phyloP scores from a whole-genome alignment of 1,140 invertebrate genomes.

The Anoplophora glabripennis region DNA sequence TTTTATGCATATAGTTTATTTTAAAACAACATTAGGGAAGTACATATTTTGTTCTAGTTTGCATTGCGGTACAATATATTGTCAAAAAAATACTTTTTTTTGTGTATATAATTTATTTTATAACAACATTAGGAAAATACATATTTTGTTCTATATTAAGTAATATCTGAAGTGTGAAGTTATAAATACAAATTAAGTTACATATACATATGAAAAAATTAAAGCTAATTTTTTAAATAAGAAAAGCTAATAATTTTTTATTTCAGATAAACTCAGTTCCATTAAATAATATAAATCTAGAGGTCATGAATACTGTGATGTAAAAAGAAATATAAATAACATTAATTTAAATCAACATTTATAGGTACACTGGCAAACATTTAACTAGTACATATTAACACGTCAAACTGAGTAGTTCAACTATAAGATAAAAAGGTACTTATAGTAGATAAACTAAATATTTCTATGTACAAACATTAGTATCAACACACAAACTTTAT shows the following conservation, averaged over 20 bases:
- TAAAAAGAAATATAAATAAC: slow-evolving; percentile 34
- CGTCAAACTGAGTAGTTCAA: slow-evolving; percentile 20
- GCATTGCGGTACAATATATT: no score
- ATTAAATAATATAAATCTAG: slow-evolving; percentile 12
- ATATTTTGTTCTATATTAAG: slow-evolving; percentile 34
- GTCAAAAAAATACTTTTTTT: neutral
- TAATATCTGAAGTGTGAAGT: slow-evolving; percentile 20
- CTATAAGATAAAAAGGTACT: slow-evolving; percentile 40
- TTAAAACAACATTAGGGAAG: slow-evolving; percentile 42
- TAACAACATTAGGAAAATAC: slow-evolving; percentile 42
- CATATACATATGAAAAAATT: slow-evolving; percentile 29
- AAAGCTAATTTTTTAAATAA: slow-evolving; percentile 33
- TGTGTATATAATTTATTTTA: slow-evolving; percentile 39
- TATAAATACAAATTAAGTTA: slow-evolving; percentile 31
- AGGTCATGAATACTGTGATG: slow-evolving; percentile 36
- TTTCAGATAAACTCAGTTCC: slow-evolving; percentile 18
- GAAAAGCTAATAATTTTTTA: slow-evolving; percentile 13
- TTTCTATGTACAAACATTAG: slow-evolving; percentile 36
- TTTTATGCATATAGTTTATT: slow-evolving; percentile 36
- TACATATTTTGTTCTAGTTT: slow-evolving; percentile 37
- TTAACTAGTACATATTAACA: slow-evolving; percentile 34
- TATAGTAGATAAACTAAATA: slow-evolving; percentile 36
- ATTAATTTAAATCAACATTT: slow-evolving; percentile 33
- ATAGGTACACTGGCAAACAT: slow-evolving; percentile 36
- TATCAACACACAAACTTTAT: slow-evolving; percentile 32